phyloP scores from a whole-genome alignment of 2,113 vertebrate species.

The Hydropotes inermis region DNA sequence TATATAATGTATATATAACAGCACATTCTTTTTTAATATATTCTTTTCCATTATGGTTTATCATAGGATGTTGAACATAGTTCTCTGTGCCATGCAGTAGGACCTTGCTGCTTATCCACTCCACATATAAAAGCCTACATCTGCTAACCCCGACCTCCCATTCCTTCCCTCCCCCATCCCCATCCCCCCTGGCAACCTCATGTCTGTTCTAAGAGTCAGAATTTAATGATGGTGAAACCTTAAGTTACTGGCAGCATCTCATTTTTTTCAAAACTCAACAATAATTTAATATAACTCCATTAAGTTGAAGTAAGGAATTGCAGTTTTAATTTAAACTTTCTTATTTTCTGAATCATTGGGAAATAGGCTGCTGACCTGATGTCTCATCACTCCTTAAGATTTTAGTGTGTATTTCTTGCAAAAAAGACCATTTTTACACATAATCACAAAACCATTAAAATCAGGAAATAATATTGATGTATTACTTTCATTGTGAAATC shows the following conservation, averaged over 20 bases:
- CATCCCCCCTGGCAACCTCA: background rate
- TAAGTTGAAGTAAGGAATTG: background rate
- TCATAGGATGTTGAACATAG: background rate
- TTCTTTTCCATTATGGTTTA: background rate
- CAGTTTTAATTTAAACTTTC: background rate
- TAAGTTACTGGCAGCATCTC: background rate
- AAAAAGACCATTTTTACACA: background rate
- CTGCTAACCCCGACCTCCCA: background rate
- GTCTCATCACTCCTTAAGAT: background rate
- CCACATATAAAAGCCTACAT: background rate
- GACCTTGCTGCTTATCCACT: background rate
- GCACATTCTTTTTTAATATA: background rate
- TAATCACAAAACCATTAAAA: background rate
- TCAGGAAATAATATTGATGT: background rate
- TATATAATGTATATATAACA: background rate
- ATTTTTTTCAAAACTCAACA: background rate
- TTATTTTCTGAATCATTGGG: background rate
- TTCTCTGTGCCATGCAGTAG: background rate
- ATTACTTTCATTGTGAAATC: background rate
- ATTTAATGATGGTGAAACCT: background rate
- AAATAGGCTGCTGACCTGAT: background rate
- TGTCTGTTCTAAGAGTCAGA: background rate
- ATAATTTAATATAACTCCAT: background rate
- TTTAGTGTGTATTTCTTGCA: background rate
- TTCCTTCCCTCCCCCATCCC: background rate